Evolutionary conservation across 1,140 invertebrate species (phyloP).

Genomic region (Physella acuta): DNA sequence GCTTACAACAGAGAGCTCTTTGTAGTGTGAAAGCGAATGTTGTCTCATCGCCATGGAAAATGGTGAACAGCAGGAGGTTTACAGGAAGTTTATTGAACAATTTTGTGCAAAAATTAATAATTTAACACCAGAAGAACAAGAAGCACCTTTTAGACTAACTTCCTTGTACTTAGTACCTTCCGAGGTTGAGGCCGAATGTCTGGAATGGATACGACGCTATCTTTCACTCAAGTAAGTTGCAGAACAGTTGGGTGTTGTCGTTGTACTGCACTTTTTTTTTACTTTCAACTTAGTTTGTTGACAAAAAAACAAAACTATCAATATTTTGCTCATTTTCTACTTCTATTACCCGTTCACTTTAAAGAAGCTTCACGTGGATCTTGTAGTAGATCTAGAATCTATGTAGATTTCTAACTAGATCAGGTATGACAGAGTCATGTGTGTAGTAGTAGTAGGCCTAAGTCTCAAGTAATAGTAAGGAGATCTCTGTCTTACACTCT

Average conservation of each 20-base stretch:
- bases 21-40: not conserved
- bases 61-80: not conserved
- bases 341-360: not conserved
- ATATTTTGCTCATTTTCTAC: not conserved
- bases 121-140: not conserved
- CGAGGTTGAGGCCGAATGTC: constrained; percentile 10
- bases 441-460: too few relatives aligned
- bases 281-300: not conserved
- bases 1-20: not conserved
- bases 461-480: too few relatives aligned
- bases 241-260: too few relatives aligned
- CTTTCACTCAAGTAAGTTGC: constrained; percentile 28
- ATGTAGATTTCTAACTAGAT: too few relatives aligned
- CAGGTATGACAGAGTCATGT: too few relatives aligned
- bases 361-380: not conserved
- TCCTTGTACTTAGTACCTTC: not conserved
- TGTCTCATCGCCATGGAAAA: not conserved
- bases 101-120: not conserved
- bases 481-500: too few relatives aligned
- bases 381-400: too few relatives aligned
- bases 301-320: not conserved
- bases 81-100: not conserved
- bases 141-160: not conserved
- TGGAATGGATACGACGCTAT: constrained; percentile 26
- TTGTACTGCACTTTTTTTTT: not conserved